Evolutionary conservation across 1,140 invertebrate species (phyloP).

Genomic region (Cyrtorhinus lividipennis): DNA sequence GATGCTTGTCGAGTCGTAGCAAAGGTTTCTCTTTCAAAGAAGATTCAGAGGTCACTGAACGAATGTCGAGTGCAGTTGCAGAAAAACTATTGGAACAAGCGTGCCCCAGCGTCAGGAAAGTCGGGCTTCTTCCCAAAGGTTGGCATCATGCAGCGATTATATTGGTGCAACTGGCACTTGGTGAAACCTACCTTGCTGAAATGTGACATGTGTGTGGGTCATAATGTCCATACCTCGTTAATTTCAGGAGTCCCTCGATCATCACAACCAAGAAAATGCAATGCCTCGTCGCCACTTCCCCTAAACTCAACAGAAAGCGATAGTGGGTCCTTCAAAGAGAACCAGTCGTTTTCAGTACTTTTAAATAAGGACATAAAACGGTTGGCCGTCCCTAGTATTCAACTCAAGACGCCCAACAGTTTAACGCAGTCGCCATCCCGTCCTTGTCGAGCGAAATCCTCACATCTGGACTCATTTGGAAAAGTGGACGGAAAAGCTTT

Average conservation of each 20-base stretch:
- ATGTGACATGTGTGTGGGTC: no score
- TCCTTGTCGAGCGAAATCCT: not conserved
- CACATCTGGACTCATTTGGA: not conserved
- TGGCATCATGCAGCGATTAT: not conserved
- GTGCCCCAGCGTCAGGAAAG: slow-evolving; percentile 7
- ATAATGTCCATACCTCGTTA: no score
- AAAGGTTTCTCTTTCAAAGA: not conserved
- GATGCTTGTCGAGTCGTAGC: not conserved
- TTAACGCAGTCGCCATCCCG: no score
- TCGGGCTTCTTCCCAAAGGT: slow-evolving; percentile 1
- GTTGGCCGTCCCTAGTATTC: no score
- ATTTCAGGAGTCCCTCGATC: no score
- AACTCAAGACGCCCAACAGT: no score
- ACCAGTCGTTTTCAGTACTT: not conserved
- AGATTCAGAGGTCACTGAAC: not conserved
- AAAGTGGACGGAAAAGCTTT: not conserved
- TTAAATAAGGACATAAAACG: not conserved
- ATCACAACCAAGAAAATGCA: no score
- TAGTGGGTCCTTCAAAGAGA: not conserved
- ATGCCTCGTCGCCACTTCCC: not conserved
- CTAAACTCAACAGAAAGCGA: not conserved
- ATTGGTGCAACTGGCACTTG: not conserved
- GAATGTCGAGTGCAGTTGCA: not conserved
- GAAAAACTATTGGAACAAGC: slow-evolving; percentile 11
- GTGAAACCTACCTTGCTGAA: no score